These are phyloP conservation scores for Pitta sordida DNA, from an alignment of 2,113 vertebrate genomes.

Conservation along the genomic window DNA sequence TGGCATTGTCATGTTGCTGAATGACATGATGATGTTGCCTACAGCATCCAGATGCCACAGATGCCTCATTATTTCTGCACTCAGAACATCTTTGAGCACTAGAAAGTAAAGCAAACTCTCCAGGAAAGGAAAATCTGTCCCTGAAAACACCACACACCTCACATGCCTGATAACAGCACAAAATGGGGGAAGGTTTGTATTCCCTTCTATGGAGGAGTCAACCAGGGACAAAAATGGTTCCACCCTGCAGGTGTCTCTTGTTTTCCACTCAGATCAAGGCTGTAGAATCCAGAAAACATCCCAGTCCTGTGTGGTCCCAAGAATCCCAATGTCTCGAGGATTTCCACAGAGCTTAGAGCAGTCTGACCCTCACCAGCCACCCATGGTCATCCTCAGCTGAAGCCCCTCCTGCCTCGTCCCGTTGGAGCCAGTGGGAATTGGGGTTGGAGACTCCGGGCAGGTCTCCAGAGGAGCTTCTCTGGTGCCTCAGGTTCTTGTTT, in stretches of 20 bases:
- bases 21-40: not conserved
- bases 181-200: not conserved
- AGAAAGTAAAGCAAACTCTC: not conserved
- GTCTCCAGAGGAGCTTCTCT: not conserved
- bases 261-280: not conserved
- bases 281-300: not conserved
- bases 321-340: not conserved
- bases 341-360: not conserved
- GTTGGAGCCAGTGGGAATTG: rapidly evolving
- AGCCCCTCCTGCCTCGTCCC: not conserved
- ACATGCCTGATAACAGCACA: not conserved
- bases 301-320: not conserved
- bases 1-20: not conserved
- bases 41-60: not conserved
- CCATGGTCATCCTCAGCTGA: not conserved
- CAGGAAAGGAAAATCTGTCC: not conserved
- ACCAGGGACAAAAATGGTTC: not conserved
- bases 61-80: not conserved
- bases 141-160: not conserved
- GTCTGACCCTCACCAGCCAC: not conserved
- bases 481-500: not conserved
- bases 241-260: not conserved
- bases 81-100: not conserved
- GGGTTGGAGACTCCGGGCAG: not conserved
- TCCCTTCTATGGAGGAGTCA: not conserved